Evolutionary conservation across 2,888 invertebrate species (phyloP).

Genomic region (Ceraclea dissimilis): DNA sequence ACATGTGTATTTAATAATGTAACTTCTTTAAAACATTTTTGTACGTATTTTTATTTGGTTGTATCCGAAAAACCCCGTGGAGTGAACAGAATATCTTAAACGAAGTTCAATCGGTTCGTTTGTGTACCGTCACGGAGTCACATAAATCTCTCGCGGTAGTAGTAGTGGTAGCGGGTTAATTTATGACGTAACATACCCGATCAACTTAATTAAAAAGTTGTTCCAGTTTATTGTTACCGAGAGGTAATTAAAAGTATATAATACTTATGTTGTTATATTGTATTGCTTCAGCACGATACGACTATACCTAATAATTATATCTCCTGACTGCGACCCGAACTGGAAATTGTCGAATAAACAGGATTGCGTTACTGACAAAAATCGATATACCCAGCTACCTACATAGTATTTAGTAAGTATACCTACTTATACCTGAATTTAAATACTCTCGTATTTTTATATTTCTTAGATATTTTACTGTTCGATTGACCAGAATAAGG

Average conservation of each 20-base stretch:
- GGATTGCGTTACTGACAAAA: no score
- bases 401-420: no score
- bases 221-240: constrained; percentile 25
- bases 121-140: constrained; percentile 17
- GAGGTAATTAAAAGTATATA: constrained; percentile 22
- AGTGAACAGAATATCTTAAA: constrained; percentile 6
- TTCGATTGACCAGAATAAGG: no score
- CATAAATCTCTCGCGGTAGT: constrained; percentile 22
- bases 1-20: no score
- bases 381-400: no score
- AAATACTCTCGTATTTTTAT: no score
- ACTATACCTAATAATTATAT: neutral
- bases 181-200: constrained; percentile 19
- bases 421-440: no score
- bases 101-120: constrained; percentile 1
- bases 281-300: neutral
- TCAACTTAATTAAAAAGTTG: constrained; percentile 26
- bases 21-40: no score
- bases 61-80: constrained; percentile 18
- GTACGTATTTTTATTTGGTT: neutral
- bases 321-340: no score
- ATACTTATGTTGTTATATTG: neutral
- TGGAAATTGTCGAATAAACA: no score
- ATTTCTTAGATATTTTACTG: no score
- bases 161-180: constrained; percentile 17